Evolutionary conservation across 2,113 vertebrate species (phyloP).

Genomic region (Quiscalus mexicanus): DNA sequence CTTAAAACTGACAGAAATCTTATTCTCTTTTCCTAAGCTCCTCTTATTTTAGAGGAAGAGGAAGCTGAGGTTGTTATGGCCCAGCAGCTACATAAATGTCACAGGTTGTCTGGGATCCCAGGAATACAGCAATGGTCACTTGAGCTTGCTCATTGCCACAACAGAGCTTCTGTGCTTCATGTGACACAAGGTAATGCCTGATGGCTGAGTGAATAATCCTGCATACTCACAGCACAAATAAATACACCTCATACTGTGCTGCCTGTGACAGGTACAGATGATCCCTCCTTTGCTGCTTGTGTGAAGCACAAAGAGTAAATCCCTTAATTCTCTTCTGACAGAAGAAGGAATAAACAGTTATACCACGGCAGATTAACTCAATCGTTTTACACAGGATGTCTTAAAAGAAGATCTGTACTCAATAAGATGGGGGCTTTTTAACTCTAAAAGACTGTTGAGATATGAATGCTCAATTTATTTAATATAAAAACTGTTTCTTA

Average conservation of each 20-base stretch:
- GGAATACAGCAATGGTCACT: neutral
- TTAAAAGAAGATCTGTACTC: neutral
- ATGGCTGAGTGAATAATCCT: neutral
- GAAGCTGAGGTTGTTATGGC: neutral
- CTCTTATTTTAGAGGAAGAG: neutral
- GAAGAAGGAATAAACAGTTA: neutral
- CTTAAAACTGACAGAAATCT: neutral
- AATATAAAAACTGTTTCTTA: neutral
- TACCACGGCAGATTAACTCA: neutral
- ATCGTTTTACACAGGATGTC: neutral
- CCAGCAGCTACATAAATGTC: neutral
- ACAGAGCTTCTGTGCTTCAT: neutral
- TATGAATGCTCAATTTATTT: neutral
- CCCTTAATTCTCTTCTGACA: neutral
- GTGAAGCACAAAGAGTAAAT: neutral
- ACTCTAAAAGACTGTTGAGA: neutral
- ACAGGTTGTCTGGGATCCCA: neutral
- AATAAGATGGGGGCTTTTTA: neutral
- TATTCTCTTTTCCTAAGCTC: neutral
- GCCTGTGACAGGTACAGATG: neutral
- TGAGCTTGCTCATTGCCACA: neutral
- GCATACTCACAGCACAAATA: neutral
- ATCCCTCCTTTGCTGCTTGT: neutral
- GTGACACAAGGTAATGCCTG: neutral
- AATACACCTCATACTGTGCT: neutral